Evolutionary conservation across 2,113 vertebrate species (phyloP).

Genomic region (Zingel zingel): DNA sequence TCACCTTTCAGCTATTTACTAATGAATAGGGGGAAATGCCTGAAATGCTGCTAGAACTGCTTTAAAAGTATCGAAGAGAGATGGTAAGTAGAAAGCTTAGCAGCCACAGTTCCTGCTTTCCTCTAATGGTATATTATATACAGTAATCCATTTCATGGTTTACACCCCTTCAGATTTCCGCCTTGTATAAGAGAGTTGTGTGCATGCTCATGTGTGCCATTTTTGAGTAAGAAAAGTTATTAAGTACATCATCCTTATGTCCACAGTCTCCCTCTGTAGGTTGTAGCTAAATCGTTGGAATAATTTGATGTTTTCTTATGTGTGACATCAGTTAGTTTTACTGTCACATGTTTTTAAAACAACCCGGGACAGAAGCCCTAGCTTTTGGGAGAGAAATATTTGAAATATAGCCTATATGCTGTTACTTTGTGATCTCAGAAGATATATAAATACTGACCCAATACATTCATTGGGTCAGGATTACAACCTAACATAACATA

Average conservation of each 20-base stretch:
- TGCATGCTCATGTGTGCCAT: not conserved
- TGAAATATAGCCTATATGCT: too few species aligned
- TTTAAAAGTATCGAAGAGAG: not conserved
- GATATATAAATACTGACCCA: not conserved
- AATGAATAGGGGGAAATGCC: conserved; percentile 12
- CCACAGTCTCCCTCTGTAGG: not conserved
- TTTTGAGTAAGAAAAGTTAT: not conserved
- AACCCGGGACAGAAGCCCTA: not conserved
- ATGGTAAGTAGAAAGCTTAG: not conserved
- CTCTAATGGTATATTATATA: too few species aligned
- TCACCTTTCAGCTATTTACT: conserved; percentile 3
- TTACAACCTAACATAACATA: not conserved
- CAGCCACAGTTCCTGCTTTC: not conserved
- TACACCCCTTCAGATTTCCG: not conserved
- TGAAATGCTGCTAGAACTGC: not conserved
- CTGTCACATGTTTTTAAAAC: not conserved
- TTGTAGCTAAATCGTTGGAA: not conserved
- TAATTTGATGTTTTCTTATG: not conserved
- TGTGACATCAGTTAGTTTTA: not conserved
- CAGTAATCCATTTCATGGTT: not conserved
- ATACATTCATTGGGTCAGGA: not conserved
- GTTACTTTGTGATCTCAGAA: not conserved
- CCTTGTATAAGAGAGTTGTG: not conserved
- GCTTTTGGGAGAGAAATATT: too few species aligned
- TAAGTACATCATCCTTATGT: too few species aligned